Evolutionary conservation across 2,797 vertebrate genomes (phyloP).

Genomic region (Gymnocypris eckloni): DNA sequence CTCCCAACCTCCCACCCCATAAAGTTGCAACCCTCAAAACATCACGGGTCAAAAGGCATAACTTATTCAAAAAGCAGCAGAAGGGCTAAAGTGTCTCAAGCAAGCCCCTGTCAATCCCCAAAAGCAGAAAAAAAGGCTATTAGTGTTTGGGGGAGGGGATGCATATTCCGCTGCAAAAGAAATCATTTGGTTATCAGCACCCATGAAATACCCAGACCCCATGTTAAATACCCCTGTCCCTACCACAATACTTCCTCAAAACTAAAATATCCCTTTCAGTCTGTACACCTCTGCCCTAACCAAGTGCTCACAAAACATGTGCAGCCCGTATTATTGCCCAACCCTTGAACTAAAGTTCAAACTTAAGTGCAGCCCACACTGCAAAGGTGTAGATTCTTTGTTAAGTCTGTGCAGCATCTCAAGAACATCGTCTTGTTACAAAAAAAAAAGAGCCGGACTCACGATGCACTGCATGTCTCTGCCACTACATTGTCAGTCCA

Average conservation of each 20-base stretch:
- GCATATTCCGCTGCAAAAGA: slow-evolving; percentile 13
- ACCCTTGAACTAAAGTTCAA: slow-evolving; percentile 67
- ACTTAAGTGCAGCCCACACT: slow-evolving; percentile 82
- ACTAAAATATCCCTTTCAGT: slow-evolving; percentile 23
- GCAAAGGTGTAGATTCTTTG: slow-evolving; percentile 65
- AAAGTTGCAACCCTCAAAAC: slow-evolving; percentile 10
- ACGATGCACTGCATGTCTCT: slow-evolving; percentile 60
- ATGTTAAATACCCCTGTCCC: slow-evolving; percentile 58
- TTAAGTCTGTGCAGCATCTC: slow-evolving; percentile 63
- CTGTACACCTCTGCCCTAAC: slow-evolving; percentile 44
- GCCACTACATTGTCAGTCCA: slow-evolving; percentile 74
- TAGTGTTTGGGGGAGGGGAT: slow-evolving; percentile 53
- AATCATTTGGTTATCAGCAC: slow-evolving; percentile 56
- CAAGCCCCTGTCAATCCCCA: slow-evolving; percentile 19
- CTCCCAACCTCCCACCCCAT: slow-evolving; percentile 37
- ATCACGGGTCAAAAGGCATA: neutral
- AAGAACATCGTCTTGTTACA: slow-evolving; percentile 63
- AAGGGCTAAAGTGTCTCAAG: slow-evolving; percentile 28
- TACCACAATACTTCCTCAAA: slow-evolving; percentile 26
- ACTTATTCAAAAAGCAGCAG: slow-evolving; percentile 46
- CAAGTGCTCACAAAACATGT: slow-evolving; percentile 62
- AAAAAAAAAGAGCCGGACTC: slow-evolving; percentile 57
- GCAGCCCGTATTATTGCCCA: slow-evolving; percentile 68
- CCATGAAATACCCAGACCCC: slow-evolving; percentile 47
- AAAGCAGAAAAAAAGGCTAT: neutral